These are phyloP conservation scores for Chirona hameri DNA, from an alignment of 2,888 invertebrate genomes.

Conservation along the genomic window DNA sequence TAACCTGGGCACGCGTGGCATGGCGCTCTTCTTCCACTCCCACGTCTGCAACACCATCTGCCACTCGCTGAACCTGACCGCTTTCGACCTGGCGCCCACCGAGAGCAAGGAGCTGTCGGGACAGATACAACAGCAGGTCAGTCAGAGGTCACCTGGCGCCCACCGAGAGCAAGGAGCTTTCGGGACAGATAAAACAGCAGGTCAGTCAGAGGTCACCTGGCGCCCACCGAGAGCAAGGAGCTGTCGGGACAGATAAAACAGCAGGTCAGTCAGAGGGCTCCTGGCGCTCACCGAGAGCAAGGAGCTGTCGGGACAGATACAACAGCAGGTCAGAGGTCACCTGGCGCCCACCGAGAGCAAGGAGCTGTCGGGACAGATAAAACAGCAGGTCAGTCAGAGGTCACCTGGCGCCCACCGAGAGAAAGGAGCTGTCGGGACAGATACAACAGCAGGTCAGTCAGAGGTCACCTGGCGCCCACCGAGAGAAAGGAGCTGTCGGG, in stretches of 20 bases:
- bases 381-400: no score
- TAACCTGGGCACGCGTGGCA: conserved; percentile 55
- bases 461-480: no score
- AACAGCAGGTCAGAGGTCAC: no score
- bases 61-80: conserved; percentile 50
- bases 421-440: no score
- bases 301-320: no score
- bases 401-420: no score
- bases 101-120: conserved; percentile 43
- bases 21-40: conserved; percentile 58
- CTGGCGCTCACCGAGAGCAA: no score
- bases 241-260: no score
- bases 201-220: neutral
- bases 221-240: neutral
- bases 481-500: no score
- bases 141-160: neutral
- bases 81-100: conserved; percentile 52
- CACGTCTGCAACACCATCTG: conserved; percentile 57
- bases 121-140: neutral
- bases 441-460: no score
- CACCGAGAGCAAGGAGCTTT: neutral
- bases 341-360: no score
- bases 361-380: no score
- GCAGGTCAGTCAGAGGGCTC: neutral
- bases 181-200: neutral